Base-by-base conservation (phyloP, 2,888 invertebrate genomes). In the Cyaniris semiargus region DNA sequence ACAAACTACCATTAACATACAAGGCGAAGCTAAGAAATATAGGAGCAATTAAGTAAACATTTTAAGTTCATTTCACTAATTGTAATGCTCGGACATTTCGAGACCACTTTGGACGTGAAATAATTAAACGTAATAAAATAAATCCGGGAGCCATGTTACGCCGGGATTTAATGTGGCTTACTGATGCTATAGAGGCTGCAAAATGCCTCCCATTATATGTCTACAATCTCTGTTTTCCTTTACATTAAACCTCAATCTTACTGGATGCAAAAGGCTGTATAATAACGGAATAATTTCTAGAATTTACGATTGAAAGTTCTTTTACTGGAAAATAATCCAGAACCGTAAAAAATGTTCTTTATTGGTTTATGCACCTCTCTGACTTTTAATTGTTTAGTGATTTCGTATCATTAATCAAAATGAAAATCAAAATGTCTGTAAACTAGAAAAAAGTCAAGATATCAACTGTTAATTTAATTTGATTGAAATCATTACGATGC, bases 51-150 rank as follows among this genome's bases (percentile, higher is more conserved):
- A 75, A 44, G 18, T 75, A 31, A 75, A 56, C 34, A 75, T 58
- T 58, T 53, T 75, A 75, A 75, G 75, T 75, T 60, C 21, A 75
- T 60, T 60, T 56, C 60, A 34, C 56, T 60, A 60, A 75, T 53
- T 74, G 86, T 81, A 82, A 82, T 77, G 82, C 83, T 81, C 84
- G 76, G 86, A 84, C 88, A 86, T 89, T 88, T 86, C 85, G 84
- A 83, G 81, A 85, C 80, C 82, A 83, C 85, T 85, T 85, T 85
- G 83, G 84, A 85, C 85, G 83, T 85, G 86, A 89, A 88, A 89
- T 89, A 87, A 89, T 88, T 87, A 87, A 89, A 90, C 83, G 89
- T 88, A 90, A 91, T 91, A 89, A 90, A 90, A 90, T 89, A 89
- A 89, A 90, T 90, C 91, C 88, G 84, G 84, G 87, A 89, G 86